Base-by-base conservation (phyloP, 1,140 invertebrate species). In the Polypedilum vanderplanki region DNA sequence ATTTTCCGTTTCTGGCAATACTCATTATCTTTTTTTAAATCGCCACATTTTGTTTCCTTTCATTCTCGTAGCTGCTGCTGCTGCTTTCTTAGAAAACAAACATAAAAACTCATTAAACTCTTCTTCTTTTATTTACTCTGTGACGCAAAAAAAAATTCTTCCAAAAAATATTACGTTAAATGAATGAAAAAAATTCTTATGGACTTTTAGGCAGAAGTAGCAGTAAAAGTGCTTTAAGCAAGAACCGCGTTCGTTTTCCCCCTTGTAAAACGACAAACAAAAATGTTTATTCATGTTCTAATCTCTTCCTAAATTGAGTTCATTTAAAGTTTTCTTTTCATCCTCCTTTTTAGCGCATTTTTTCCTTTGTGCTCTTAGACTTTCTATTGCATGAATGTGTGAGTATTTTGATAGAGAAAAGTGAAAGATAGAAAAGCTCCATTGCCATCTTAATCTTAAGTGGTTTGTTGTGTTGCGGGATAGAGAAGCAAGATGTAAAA, bases 251-350 rank as follows among this genome's bases (percentile, higher is more conserved):
- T 33, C 24, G 24, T 5, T 33, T 33, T 33, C 46, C 12, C 46
- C 46, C 24, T 33, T 33, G 46, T 57, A 57, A 57, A 33, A 57
- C n/a, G 46, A 15, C 46, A 57, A 57, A 57, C 46, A 70, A 70
- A 12, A 70, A 70, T 70, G 65, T 70, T 70, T 70, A 70, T 70
- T 70, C 65, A 70, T 70, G 7, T 70, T 70, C 65, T 70, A 70
- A 70, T 70, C 65, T 70, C 17, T 70, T 70, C n/a, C n/a, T n/a
- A 70, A 70, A 70, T 70, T 70, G 65, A 70, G 65, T 22, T 70
- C 65, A 70, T 70, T 70, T 70, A 70, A 70, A 70, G 65, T 70
- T 70, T 22, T 57, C 46, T 70, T 70, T 22, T 57, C 46, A 57
- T 57, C 12, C 46, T 57, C n/a, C 46, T 57, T 57, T 70, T 9